Evolutionary conservation across 2,113 vertebrate genomes (phyloP).

Genomic region (Narcine bancroftii): DNA sequence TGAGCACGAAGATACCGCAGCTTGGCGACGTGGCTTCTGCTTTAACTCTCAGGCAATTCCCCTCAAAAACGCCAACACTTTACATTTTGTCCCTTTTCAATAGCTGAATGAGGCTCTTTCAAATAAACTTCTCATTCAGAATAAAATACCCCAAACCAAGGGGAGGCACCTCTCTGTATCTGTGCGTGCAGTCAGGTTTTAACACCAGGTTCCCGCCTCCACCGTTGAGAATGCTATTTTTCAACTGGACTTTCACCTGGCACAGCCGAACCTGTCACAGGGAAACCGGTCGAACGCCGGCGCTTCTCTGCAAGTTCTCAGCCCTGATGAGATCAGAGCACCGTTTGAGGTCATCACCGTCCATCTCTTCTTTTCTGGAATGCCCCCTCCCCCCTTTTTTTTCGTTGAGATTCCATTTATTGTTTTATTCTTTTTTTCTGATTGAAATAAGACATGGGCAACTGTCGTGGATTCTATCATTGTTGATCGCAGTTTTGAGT

Average conservation of each 20-base stretch:
- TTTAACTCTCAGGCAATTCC: neutral
- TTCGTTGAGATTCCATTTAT: neutral
- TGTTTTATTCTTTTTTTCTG: neutral
- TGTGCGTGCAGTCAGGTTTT: neutral
- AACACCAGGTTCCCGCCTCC: neutral
- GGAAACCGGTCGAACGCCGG: neutral
- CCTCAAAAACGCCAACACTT: neutral
- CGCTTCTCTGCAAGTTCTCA: neutral
- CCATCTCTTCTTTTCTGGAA: too few species aligned
- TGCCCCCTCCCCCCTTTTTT: too few species aligned
- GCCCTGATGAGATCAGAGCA: neutral
- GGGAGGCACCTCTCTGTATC: too few species aligned
- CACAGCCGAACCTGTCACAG: neutral
- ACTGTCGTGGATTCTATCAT: neutral
- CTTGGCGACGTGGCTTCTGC: neutral
- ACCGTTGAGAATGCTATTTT: conserved; percentile 33
- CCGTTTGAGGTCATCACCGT: neutral
- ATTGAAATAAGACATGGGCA: neutral
- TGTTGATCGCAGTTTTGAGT: neutral
- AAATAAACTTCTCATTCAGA: neutral
- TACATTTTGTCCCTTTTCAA: neutral
- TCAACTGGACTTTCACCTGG: neutral
- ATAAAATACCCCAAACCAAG: neutral
- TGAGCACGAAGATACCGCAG: neutral
- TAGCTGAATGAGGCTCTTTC: neutral